These are phyloP conservation scores for Symphodus melops DNA, from an alignment of 2,113 vertebrate species.

Conservation along the genomic window DNA sequence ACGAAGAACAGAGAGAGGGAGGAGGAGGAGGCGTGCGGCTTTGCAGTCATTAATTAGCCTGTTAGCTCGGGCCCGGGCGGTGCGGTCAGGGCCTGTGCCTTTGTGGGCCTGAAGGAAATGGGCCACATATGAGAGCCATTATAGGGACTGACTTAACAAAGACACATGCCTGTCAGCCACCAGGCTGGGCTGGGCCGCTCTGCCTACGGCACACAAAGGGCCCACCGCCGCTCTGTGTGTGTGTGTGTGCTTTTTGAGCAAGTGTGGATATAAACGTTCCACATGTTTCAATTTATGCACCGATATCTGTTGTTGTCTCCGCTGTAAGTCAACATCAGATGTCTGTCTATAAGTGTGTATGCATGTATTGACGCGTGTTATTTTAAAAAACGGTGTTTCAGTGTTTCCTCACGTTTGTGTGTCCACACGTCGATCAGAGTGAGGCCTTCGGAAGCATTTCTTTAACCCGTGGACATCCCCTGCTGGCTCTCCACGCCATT, in stretches of 20 bases:
- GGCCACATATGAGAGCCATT: slow-evolving; percentile 97
- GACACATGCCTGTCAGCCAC: slow-evolving; percentile 95
- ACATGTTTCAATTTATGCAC: slow-evolving; percentile 21
- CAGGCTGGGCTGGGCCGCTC: slow-evolving; percentile 83
- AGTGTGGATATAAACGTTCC: neutral
- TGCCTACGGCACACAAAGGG: slow-evolving; percentile 73
- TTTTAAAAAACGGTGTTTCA: neutral
- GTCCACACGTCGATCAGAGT: slow-evolving; percentile 60
- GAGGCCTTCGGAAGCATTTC: slow-evolving; percentile 70
- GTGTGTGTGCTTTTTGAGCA: neutral
- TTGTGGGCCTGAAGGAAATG: slow-evolving; percentile 88
- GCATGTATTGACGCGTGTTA: neutral
- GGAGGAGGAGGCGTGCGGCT: slow-evolving; percentile 72
- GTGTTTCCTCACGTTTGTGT: slow-evolving; percentile 8
- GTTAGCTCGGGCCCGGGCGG: slow-evolving; percentile 87
- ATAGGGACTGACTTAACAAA: slow-evolving; percentile 90
- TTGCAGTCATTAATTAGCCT: slow-evolving; percentile 90
- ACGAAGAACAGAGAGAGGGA: slow-evolving; percentile 66
- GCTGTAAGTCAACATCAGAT: slow-evolving; percentile 11
- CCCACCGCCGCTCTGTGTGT: slow-evolving; percentile 68
- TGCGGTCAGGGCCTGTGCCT: slow-evolving; percentile 82
- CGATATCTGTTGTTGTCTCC: slow-evolving; percentile 12
- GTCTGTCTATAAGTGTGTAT: slow-evolving; percentile 1
- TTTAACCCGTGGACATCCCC: slow-evolving; percentile 78
- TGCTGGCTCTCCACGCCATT: slow-evolving; percentile 76